phyloP scores from a whole-genome alignment of 1,140 invertebrate species.

The Calephelis nemesis region DNA sequence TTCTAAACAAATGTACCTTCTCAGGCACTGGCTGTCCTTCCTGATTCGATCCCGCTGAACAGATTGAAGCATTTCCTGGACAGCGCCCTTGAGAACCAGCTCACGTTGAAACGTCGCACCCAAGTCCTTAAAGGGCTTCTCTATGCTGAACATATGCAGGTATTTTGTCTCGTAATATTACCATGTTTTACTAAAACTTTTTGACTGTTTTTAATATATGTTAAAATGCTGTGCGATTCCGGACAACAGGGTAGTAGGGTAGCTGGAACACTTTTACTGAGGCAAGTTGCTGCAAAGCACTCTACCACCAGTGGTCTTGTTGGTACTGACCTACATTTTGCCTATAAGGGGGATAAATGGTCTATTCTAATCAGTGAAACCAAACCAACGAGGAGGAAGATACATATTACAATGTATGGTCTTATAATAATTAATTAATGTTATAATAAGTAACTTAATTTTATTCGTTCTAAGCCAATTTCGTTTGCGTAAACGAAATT shows the following conservation, averaged over 20 bases:
- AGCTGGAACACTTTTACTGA: no score
- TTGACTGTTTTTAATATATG: not conserved
- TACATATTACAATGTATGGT: no score
- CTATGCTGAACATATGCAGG: slow-evolving; percentile 89
- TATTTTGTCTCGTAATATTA: slow-evolving; percentile 26
- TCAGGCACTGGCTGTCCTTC: slow-evolving; percentile 86
- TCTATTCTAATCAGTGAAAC: no score
- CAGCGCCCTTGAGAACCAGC: slow-evolving; percentile 86
- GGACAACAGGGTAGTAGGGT: not conserved
- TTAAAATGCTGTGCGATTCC: not conserved
- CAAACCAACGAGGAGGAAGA: no score
- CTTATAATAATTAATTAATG: no score
- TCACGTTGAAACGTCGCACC: slow-evolving; percentile 84
- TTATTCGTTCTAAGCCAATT: no score
- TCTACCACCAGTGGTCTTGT: no score
- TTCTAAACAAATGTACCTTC: not conserved
- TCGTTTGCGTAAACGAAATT: no score
- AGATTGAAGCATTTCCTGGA: slow-evolving; percentile 89
- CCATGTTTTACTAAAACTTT: not conserved
- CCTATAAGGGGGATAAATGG: no score
- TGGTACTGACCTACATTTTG: no score
- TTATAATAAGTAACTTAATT: no score
- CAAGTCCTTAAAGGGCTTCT: slow-evolving; percentile 91
- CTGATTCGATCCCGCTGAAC: slow-evolving; percentile 86
- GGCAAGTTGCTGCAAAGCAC: no score